Base-by-base conservation (phyloP, 2,888 invertebrate genomes). In the Caenorhabditis sp. region DNA sequence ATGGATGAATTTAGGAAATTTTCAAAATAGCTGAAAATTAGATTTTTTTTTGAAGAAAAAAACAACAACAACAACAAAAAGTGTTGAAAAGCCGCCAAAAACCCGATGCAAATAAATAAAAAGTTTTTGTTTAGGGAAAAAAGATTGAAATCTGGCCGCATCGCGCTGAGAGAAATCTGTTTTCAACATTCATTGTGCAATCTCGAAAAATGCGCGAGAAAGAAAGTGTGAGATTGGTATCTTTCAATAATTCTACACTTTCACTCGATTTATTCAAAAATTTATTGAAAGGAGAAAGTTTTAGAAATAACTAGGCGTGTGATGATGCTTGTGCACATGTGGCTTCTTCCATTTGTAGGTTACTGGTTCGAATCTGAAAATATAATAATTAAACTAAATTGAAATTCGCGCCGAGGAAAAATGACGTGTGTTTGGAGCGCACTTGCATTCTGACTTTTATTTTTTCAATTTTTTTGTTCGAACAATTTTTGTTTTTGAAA, bases 351-450 rank as follows among this genome's bases (percentile, higher is more conserved):
- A 77, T 60, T 50, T 60, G 53, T 74, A 74, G 27, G 66, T 70
- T 27, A 77, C 58, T 43, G 77, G 73, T n/a, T 54, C 55, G 43
- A 77, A 77, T 51, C 76, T 76, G 55, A 59, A 72, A 71, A 4
- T 23, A 60, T 51, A 23, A 24, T 58, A n/a, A 21, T 31, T 31
- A 5, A 23, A 21, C 5, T 12, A 50, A 23, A 6, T 24, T 53
- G 8, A 23, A 21, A 23, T 53, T 53, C 4, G 21, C 8, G 21
- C 24, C 23, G 23, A 1, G 6, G 3, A 21, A 53, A n/a, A n/a
- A n/a, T n/a, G n/a, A 24, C 53, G 53, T 23, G 24, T 21, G 17
- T 50, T n/a, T 50, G 50, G 50, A 50, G 50, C 50, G 50, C 50
- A 50, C 50, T 50, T 50, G 6, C 53, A 14, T 43, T 43, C 14